phyloP scores from a whole-genome alignment of 1,140 invertebrate genomes.

The Idris sp. region DNA sequence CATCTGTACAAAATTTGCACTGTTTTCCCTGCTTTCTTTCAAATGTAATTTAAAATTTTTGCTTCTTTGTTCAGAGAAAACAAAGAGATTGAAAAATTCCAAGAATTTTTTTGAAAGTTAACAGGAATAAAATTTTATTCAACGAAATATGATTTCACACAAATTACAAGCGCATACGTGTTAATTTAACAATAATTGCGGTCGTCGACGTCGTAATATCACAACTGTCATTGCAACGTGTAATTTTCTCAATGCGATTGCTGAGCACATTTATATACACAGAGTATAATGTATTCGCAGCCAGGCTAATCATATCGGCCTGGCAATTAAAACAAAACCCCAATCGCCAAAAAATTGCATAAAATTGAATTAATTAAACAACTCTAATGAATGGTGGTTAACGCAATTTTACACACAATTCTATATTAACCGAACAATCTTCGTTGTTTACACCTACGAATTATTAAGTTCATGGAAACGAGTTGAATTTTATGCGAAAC shows the following conservation, averaged over 20 bases:
- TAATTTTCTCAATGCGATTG: conserved; percentile 25
- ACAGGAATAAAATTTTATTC: too few relatives aligned
- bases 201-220: conserved; percentile 4
- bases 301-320: conserved; percentile 34
- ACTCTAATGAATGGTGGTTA: conserved; percentile 43
- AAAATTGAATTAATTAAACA: conserved; percentile 49
- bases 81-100: too few relatives aligned
- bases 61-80: too few relatives aligned
- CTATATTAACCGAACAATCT: conserved; percentile 22
- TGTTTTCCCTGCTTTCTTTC: too few relatives aligned
- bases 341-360: conserved; percentile 41
- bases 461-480: conserved; percentile 52
- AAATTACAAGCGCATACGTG: not conserved
- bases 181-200: conserved; percentile 18
- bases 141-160: too few relatives aligned
- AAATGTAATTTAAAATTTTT: too few relatives aligned
- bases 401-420: conserved; percentile 30
- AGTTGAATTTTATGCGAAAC: conserved; percentile 43
- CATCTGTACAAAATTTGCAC: not conserved
- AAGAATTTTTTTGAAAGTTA: too few relatives aligned
- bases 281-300: not conserved
- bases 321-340: conserved; percentile 51
- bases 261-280: conserved; percentile 25
- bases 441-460: conserved; percentile 42
- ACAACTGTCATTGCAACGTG: conserved; percentile 11